These are phyloP conservation scores for Neomonachus schauinslandi DNA, from an alignment of 2,113 vertebrate species.

Conservation along the genomic window DNA sequence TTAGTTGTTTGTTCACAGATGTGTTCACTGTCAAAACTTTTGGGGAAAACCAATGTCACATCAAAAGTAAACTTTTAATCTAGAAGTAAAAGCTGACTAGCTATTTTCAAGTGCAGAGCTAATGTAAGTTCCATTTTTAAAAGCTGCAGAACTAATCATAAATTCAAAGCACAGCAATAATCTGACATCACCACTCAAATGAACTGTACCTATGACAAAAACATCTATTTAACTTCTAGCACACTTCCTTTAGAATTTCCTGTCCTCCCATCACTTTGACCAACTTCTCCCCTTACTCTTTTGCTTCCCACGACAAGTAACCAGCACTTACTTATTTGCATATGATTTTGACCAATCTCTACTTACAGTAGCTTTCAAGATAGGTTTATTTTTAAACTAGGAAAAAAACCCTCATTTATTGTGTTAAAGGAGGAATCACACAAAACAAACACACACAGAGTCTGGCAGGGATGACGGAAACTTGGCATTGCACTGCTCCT, in stretches of 20 bases:
- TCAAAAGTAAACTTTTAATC: neutral
- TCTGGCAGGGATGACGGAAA: neutral
- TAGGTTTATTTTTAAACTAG: conserved; percentile 18
- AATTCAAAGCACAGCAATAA: neutral
- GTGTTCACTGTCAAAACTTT: neutral
- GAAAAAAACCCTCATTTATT: neutral
- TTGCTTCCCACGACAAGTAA: neutral
- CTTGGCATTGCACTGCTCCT: neutral
- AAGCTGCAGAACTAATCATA: neutral
- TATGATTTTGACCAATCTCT: neutral
- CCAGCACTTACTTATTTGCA: conserved; percentile 74
- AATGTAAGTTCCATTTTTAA: neutral
- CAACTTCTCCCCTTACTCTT: neutral
- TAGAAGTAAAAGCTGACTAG: neutral
- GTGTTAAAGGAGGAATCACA: neutral
- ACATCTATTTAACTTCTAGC: neutral
- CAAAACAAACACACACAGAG: neutral
- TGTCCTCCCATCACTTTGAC: neutral
- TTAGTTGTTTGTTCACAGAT: neutral
- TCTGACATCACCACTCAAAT: neutral
- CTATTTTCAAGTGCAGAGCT: neutral
- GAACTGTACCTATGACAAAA: neutral
- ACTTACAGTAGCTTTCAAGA: neutral
- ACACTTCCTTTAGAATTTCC: neutral
- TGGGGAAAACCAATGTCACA: neutral